Evolutionary conservation across 2,113 vertebrate species (phyloP).

Genomic region (Poicephalus meyeri): DNA sequence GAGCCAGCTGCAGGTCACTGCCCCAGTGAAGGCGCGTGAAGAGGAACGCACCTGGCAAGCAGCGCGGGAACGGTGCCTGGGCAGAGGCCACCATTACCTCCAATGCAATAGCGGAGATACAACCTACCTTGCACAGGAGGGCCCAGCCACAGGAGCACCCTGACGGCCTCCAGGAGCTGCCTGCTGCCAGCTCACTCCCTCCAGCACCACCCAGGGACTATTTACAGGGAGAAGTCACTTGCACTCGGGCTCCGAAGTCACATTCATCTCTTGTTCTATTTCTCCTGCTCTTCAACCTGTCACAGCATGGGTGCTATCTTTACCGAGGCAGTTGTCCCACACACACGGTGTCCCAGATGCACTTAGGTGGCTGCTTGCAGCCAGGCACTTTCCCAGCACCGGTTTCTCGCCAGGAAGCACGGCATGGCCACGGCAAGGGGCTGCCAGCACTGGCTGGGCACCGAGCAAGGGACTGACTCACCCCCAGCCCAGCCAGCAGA

Average conservation of each 20-base stretch:
- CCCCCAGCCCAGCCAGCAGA: not conserved
- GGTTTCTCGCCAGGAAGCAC: not conserved
- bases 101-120: too few species aligned
- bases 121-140: fast-evolving
- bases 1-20: not conserved
- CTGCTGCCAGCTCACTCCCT: not conserved
- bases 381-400: not conserved
- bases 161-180: not conserved
- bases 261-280: not conserved
- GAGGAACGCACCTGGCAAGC: not conserved
- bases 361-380: not conserved
- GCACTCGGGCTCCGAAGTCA: not conserved
- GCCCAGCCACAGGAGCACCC: not conserved
- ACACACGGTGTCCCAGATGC: not conserved
- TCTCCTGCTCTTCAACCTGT: not conserved
- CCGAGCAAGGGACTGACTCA: not conserved
- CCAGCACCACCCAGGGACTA: not conserved
- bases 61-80: fast-evolving
- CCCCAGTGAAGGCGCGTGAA: not conserved
- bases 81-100: not conserved
- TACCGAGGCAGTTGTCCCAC: not conserved
- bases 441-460: not conserved
- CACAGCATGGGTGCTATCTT: not conserved
- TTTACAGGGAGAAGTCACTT: not conserved
- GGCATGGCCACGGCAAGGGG: fast-evolving